phyloP scores from a whole-genome alignment of 2,888 invertebrate species.

The Clistopyga incitator region DNA sequence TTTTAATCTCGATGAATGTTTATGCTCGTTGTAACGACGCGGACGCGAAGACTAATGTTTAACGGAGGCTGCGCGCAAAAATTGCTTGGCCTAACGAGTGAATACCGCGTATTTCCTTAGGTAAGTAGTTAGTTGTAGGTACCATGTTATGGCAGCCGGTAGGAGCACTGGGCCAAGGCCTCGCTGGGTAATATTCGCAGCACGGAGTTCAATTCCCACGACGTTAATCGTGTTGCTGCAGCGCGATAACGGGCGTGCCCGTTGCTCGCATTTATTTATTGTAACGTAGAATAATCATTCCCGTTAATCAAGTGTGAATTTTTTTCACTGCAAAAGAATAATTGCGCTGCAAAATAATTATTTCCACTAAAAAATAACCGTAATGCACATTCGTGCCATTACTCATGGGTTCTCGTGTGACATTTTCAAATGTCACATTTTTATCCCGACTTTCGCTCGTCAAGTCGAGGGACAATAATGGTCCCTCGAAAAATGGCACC shows the following conservation, averaged over 20 bases:
- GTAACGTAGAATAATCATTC: neutral
- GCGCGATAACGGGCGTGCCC: slow-evolving; percentile 17
- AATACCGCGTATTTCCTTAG: slow-evolving; percentile 43
- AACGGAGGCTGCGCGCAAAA: slow-evolving; percentile 10
- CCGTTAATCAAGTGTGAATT: neutral
- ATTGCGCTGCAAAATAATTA: neutral
- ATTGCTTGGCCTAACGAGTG: slow-evolving; percentile 2
- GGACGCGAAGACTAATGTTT: slow-evolving; percentile 8
- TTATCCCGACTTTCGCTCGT: too few relatives aligned
- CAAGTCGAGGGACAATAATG: too few relatives aligned
- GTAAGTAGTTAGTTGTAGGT: slow-evolving; percentile 55
- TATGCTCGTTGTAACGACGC: slow-evolving; percentile 19
- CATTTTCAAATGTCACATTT: too few relatives aligned
- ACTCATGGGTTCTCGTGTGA: too few relatives aligned
- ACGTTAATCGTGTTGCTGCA: slow-evolving; percentile 37
- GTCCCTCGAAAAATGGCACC: too few relatives aligned
- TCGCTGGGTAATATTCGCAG: slow-evolving; percentile 48
- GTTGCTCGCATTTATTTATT: slow-evolving; percentile 13
- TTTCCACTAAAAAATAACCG: too few relatives aligned
- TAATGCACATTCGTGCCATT: too few relatives aligned
- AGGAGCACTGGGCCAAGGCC: slow-evolving; percentile 76
- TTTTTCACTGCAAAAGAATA: neutral
- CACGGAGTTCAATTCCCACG: slow-evolving; percentile 74
- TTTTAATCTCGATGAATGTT: slow-evolving; percentile 38
- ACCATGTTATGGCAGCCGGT: slow-evolving; percentile 49